phyloP scores from a whole-genome alignment of 1,140 invertebrate species.

The Adelges cooleyi region DNA sequence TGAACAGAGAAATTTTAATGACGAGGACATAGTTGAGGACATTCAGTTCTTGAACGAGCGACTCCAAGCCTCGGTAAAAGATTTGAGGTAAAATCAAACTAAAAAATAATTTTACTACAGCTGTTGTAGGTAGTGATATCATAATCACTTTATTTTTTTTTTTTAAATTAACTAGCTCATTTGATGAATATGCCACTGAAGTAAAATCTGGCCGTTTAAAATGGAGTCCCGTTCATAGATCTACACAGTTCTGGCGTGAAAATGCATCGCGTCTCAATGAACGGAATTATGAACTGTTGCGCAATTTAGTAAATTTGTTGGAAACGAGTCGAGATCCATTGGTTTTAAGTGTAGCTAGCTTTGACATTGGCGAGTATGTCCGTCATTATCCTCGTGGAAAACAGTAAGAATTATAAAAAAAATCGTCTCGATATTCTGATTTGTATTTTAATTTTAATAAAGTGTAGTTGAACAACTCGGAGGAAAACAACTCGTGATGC shows the following conservation, averaged over 20 bases:
- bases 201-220: conserved; percentile 78
- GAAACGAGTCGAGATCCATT: conserved; percentile 83
- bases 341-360: conserved; percentile 91
- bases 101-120: too few relatives aligned
- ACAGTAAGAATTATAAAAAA: conserved; percentile 76
- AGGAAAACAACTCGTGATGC: conserved; percentile 96
- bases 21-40: conserved; percentile 91
- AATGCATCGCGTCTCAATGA: conserved; percentile 92
- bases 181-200: conserved; percentile 97
- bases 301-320: conserved; percentile 81
- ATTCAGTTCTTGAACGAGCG: conserved; percentile 88
- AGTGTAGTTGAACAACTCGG: conserved; percentile 95
- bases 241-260: conserved; percentile 98
- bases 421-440: too few relatives aligned
- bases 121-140: too few relatives aligned
- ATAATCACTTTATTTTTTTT: too few relatives aligned
- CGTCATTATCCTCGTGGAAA: conserved; percentile 97
- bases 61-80: conserved; percentile 88
- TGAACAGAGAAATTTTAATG: conserved; percentile 91
- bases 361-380: conserved; percentile 99
- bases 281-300: conserved; percentile 92
- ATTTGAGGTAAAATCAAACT: conserved; percentile 70
- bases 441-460: too few relatives aligned
- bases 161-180: too few relatives aligned
- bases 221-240: conserved; percentile 99